Evolutionary conservation across 2,113 vertebrate species (phyloP).

Genomic region (Chinchilla lanigera): DNA sequence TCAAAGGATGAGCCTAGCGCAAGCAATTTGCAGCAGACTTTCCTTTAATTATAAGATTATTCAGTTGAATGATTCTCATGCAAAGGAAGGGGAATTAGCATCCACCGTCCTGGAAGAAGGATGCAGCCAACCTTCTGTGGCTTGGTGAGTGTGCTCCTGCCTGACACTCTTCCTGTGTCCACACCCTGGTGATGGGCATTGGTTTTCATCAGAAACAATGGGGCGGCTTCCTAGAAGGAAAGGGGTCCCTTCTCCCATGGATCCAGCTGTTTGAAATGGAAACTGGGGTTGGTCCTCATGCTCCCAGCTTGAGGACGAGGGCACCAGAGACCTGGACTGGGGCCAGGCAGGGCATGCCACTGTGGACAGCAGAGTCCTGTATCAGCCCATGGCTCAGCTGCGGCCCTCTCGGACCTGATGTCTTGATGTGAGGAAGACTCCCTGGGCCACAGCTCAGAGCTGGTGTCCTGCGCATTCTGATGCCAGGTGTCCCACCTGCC

Average conservation of each 20-base stretch:
- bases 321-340: too few species aligned
- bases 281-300: neutral
- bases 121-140: fast-evolving
- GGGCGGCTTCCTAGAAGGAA: neutral
- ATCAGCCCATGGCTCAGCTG: too few species aligned
- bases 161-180: neutral
- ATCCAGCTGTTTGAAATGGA: neutral
- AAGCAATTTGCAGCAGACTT: neutral
- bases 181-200: neutral
- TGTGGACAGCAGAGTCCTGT: neutral
- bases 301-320: neutral
- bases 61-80: too few species aligned
- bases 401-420: neutral
- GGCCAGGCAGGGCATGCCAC: too few species aligned
- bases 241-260: neutral
- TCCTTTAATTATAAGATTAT: neutral
- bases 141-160: fast-evolving
- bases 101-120: fast-evolving
- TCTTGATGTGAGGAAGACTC: neutral
- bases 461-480: fast-evolving
- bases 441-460: too few species aligned
- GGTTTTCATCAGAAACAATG: neutral
- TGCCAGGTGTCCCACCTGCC: too few species aligned
- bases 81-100: neutral
- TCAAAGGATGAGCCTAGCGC: neutral